Conservation (phyloP, 1,140 invertebrate genomes). For the Phthorimaea operculella region DNA sequence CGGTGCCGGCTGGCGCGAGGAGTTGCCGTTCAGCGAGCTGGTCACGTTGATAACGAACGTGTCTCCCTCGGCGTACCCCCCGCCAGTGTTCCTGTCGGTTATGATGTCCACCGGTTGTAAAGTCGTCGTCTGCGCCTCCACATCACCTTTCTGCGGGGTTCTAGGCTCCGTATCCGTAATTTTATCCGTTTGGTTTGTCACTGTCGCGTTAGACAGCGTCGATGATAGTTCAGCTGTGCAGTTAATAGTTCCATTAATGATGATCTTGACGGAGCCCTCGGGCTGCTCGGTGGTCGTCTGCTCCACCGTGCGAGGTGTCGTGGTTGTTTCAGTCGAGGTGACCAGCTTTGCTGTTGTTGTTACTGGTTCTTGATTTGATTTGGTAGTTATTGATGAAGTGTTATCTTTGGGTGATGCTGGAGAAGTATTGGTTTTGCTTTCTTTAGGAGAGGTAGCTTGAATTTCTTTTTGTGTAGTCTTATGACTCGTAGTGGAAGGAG, state of each 20-base stretch:
- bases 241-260: slow-evolving; percentile 58
- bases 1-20: neutral
- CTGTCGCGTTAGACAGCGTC: slow-evolving; percentile 34
- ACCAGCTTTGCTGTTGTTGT: slow-evolving; percentile 9
- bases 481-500: slow-evolving; percentile 10
- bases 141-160: slow-evolving; percentile 27
- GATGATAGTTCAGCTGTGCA: slow-evolving; percentile 56
- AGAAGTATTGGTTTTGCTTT: too few relatives aligned
- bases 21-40: slow-evolving; percentile 30
- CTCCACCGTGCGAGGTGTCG: slow-evolving; percentile 17
- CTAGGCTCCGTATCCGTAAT: slow-evolving; percentile 36
- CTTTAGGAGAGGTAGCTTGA: slow-evolving; percentile 5
- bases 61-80: slow-evolving; percentile 45
- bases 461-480: slow-evolving; percentile 16
- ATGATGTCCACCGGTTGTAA: slow-evolving; percentile 45
- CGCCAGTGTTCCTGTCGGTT: slow-evolving; percentile 40
- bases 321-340: neutral
- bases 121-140: slow-evolving; percentile 40
- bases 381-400: slow-evolving; percentile 9
- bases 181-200: slow-evolving; percentile 29
- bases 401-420: neutral
- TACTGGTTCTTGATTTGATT: slow-evolving; percentile 3
- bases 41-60: slow-evolving; percentile 56
- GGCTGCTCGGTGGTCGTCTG: slow-evolving; percentile 34
- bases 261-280: slow-evolving; percentile 43